A percentile compares a stretch with the other conserved stretches of the same genome.
phyloP scores from a whole-genome alignment of 2,888 invertebrate species.

The Callyntrura guangdongensis region DNA sequence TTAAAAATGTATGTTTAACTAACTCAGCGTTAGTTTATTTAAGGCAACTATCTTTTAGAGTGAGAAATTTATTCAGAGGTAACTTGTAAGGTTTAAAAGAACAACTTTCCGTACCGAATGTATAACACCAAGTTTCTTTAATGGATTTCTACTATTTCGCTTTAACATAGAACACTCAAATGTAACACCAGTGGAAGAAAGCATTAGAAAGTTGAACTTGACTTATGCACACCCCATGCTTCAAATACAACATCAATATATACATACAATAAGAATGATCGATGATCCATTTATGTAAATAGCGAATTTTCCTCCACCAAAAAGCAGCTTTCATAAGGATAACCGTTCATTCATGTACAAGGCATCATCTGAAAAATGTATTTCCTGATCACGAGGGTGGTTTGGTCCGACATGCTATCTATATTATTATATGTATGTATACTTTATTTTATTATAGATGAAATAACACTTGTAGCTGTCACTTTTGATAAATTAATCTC shows the following conservation, averaged over 20 bases:
- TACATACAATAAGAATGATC: background rate
- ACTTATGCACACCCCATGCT: background rate
- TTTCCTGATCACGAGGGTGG: slow-evolving; percentile 5
- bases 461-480: background rate
- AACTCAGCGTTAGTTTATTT: no score
- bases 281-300: slow-evolving; percentile 24
- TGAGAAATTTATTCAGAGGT: no score
- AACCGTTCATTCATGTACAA: background rate
- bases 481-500: slow-evolving; percentile 28
- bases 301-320: background rate
- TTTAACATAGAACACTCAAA: no score
- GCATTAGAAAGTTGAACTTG: slow-evolving; percentile 1
- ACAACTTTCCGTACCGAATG: no score
- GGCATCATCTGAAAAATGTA: background rate
- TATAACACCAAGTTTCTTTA: no score
- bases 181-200: background rate
- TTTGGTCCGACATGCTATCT: background rate
- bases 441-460: no score
- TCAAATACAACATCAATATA: background rate
- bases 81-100: no score
- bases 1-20: no score
- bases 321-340: background rate
- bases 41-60: no score
- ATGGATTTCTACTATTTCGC: no score
- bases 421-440: background rate